Base-by-base conservation (phyloP, 2,113 vertebrate genomes). In the Maccullochella peelii region DNA sequence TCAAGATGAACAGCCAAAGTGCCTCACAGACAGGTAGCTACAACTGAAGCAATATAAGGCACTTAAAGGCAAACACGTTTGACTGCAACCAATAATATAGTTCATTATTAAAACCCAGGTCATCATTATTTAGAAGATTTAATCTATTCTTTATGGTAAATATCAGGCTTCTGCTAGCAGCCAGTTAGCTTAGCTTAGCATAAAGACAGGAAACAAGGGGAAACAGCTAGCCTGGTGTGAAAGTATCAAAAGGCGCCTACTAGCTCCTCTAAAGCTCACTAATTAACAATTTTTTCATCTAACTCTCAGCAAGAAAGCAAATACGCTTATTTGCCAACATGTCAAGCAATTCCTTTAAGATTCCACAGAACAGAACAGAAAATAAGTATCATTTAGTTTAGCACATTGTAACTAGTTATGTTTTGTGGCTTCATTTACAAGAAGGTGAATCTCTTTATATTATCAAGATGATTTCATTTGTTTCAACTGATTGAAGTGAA, bases 1-100 rank as follows among this genome's bases (percentile, higher is more conserved):
- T 98, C 47, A 94, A 97, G 85, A 94, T 96, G 66, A 94, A 96
- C 0, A 63, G 91, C 62, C 93, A 95, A n/a, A 73, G 75, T 47
- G 87, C 94, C 0, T 88, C 87, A 0, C 94, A 96, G 84, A 95
- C 90, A 94, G 97, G 96, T 97, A 49, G 18, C 18, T 15, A 20
- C 14, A 16, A 5, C 52, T 30, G 55, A 69, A 18, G 8, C 16
- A 33, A 11, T 21, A 4, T 21, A 10, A 55, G 49, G 38, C 70
- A 57, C 49, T 8, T 42, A 71, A 70, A 21, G 11, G 12, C 40
- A 25, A 25, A 44, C 15, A 14, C 0, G 38, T 44, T 66, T 44
- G 6, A 42, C 14, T 38, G 30, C 18, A 36, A 38, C 4, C 21
- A 65, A 42, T 42, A n/a, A 42, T 0, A 27, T 33, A n/a, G 54